Evolutionary conservation across 92 coral and sea anemone genomes (phyloP), one percentile per base, ranked within the genome.

Genomic region (Epizoanthus rinbou): DNA sequence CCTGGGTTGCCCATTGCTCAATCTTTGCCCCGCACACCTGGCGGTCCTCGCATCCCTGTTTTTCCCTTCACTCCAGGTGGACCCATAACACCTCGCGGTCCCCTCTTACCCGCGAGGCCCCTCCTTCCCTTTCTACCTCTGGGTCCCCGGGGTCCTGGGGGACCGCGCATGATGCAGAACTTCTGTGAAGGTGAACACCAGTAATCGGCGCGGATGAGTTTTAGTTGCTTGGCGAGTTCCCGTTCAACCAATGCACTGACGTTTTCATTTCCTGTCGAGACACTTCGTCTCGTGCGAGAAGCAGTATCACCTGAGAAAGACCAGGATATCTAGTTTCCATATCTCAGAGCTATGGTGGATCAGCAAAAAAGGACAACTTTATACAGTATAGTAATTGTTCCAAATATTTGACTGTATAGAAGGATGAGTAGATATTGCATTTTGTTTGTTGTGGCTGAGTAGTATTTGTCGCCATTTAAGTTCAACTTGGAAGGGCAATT

Each of bases 81-180:
- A 9, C 81, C 81, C 80, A 24, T 24, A 28, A 56, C 4, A 18
- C 80, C 80, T 58, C 31, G 54, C 10, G 33, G n/a, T 15, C 81
- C 81, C 37, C 69, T 58, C 19, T 59, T 37, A 19, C 81, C 81
- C 19, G 3, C 10, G 8, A 1, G 11, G 69, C 81, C 81, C 17
- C 57, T 33, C 81, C 69, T 52, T 37, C 81, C 81, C 39, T 22
- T 58, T 59, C 45, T 76, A 1, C 69, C 81, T 37, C 69, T 52
- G 16, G 69, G 81, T 11, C 81, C 69, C 56, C 69, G 69, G 17
- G 69, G 81, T 31, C 81, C 81, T 57, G 69, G 81, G 4, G 68
- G 56, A 19, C 81, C 81, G 31, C 57, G 69, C 80, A 75, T 75
- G 54, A 76, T 59, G 33, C 81, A 76, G 57, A 76, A 18, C 57